Conservation (phyloP, 2,113 vertebrate species). For the Cettia cetti region DNA sequence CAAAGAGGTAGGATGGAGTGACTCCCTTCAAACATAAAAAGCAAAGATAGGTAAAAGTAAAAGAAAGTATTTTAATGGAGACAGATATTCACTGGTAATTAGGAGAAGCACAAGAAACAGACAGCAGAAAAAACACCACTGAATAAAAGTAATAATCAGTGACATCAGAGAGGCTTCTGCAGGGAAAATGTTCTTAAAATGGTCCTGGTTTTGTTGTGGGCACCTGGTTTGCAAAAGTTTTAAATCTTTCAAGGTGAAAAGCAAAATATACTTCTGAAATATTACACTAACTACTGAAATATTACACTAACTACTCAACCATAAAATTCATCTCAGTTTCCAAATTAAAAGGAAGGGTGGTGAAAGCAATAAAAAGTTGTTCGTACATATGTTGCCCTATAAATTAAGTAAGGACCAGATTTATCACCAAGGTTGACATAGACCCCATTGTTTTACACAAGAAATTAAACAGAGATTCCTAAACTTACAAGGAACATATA, state of each 20-base stretch:
- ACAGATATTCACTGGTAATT: not conserved
- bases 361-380: not conserved
- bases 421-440: not conserved
- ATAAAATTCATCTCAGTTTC: not conserved
- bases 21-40: not conserved
- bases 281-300: not conserved
- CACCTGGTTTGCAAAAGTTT: not conserved
- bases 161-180: not conserved
- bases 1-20: not conserved
- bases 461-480: not conserved
- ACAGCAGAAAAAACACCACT: not conserved
- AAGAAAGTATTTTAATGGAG: not conserved
- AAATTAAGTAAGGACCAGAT: not conserved
- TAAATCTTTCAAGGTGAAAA: not conserved
- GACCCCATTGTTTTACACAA: not conserved
- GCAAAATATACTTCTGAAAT: not conserved
- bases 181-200: not conserved
- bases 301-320: not conserved
- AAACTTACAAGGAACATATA: not conserved
- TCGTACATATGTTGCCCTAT: not conserved
- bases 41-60: not conserved
- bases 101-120: not conserved
- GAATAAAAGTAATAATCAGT: not conserved
- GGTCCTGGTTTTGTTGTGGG: not conserved
- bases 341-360: not conserved